Conservation (phyloP, 1,140 invertebrate species). For the Drosophila oshimai region DNA sequence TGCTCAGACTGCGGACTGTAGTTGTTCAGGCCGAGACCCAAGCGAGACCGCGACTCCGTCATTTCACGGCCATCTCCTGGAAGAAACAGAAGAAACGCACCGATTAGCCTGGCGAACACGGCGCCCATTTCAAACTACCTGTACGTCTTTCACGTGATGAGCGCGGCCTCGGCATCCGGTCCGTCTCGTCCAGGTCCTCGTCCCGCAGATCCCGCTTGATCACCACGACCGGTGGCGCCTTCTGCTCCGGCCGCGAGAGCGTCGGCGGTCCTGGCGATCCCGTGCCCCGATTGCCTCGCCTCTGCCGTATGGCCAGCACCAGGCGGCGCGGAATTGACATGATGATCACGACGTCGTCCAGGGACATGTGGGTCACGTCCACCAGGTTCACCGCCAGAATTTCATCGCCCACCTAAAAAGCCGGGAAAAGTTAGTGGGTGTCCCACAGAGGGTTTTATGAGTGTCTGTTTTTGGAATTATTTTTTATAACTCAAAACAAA, state of each 20-base stretch:
- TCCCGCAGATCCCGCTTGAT: conserved; percentile 95
- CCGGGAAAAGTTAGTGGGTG: neutral
- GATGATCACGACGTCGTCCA: conserved; percentile 99
- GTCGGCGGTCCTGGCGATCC: conserved; percentile 87
- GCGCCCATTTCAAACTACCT: conserved; percentile 82
- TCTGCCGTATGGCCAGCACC: conserved; percentile 94
- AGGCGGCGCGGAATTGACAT: conserved; percentile 99
- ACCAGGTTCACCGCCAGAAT: conserved; percentile 99
- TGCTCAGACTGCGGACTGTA: conserved; percentile 88
- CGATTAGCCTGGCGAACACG: conserved; percentile 68
- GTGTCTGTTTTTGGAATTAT: no score
- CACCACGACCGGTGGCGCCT: conserved; percentile 95
- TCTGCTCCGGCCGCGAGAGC: conserved; percentile 88
- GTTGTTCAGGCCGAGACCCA: conserved; percentile 87
- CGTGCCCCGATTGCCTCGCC: conserved; percentile 86
- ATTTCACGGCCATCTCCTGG: conserved; percentile 89
- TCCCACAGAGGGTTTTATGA: neutral
- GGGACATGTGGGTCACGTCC: conserved; percentile 97
- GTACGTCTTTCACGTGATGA: conserved; percentile 83
- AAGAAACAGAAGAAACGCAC: conserved; percentile 13
- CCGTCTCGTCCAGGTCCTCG: conserved; percentile 87
- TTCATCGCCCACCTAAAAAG: conserved; percentile 95
- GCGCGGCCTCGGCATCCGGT: conserved; percentile 82
- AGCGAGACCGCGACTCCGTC: conserved; percentile 88
- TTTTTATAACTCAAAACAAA: no score